Base-by-base conservation (phyloP, 1,140 invertebrate genomes). In the Ectropis grisescens region DNA sequence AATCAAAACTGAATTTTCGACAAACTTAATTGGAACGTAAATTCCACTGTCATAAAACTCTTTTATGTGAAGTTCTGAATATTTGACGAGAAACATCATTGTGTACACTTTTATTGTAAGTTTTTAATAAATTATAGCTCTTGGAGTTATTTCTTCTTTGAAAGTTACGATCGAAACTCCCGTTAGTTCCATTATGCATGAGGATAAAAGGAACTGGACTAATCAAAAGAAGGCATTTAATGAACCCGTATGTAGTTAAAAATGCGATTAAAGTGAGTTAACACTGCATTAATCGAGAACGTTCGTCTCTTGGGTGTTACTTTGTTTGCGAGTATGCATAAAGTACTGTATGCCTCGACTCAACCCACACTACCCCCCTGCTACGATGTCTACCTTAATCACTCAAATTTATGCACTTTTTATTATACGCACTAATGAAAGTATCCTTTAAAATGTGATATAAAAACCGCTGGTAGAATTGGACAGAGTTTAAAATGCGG, bases 351-450 rank as follows among this genome's bases (percentile, higher is more conserved):
- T 51, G 53, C 59, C 49, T 37, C 37, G 53, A 54, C 55, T 19
- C 37, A 52, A 44, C 41, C 39, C 46, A 50, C 28, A 26, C 22
- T 30, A 33, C 54, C 68, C 60, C 56, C 59, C 44, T 25, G 59
- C 55, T 40, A 58, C 31, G 65, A 50, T 59, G 51, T 61, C 55
- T 60, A 59, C 59, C 60, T 68, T 68, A 68, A 74, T 76, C 69
- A 68, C 58, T 70, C 57, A 64, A 53, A 70, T 78, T 78, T 72
- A 69, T 70, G 69, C 56, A 61, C 44, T 41, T 70, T 75, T 76
- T 76, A 70, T 64, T 56, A 56, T 57, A 46, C 49, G 43, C 58
- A 35, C 41, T 64, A 62, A 70, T 76, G 51, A 68, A 64, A 67
- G 49, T 54, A 55, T 58, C 56, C 46, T 56, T 57, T 58, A 45